Conservation (phyloP, 2,113 vertebrate species). For the Trichomycterus rosablanca region DNA sequence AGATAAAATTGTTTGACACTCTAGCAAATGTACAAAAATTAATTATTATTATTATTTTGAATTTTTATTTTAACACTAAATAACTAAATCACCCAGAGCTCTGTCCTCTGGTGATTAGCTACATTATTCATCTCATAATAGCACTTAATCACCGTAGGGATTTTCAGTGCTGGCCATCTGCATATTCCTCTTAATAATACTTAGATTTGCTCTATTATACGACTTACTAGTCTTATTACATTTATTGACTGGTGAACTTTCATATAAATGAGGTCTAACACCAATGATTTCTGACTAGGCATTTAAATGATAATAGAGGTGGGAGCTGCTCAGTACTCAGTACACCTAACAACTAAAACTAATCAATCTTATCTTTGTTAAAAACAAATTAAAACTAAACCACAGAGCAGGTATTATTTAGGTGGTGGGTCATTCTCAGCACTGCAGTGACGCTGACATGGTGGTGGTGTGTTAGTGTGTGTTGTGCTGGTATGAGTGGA, state of each 20-base stretch:
- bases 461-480: too few species aligned
- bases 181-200: conserved; percentile 51
- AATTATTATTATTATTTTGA: conserved; percentile 1
- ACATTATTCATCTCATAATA: conserved; percentile 52
- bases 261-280: conserved; percentile 49
- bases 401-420: too few species aligned
- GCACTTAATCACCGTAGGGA: conserved; percentile 41
- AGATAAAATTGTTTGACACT: conserved; percentile 6
- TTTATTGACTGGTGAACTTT: conserved; percentile 58
- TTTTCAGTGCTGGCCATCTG: conserved; percentile 43
- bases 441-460: too few species aligned
- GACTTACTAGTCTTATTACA: conserved; percentile 60
- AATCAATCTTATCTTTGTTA: conserved; percentile 52
- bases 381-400: too few species aligned
- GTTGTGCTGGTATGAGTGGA: too few species aligned
- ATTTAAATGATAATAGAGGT: conserved; percentile 65
- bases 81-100: conserved; percentile 26
- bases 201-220: conserved; percentile 51
- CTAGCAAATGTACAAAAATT: conserved; percentile 5
- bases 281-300: conserved; percentile 54
- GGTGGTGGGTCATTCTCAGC: too few species aligned
- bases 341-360: conserved; percentile 45
- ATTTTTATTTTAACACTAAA: too few species aligned
- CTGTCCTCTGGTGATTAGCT: conserved; percentile 39
- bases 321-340: conserved; percentile 54